Percentiles rank a stretch among this genome's conserved stretches.
Conservation (phyloP, 2,888 invertebrate genomes). For the Cloeon dipterum region DNA sequence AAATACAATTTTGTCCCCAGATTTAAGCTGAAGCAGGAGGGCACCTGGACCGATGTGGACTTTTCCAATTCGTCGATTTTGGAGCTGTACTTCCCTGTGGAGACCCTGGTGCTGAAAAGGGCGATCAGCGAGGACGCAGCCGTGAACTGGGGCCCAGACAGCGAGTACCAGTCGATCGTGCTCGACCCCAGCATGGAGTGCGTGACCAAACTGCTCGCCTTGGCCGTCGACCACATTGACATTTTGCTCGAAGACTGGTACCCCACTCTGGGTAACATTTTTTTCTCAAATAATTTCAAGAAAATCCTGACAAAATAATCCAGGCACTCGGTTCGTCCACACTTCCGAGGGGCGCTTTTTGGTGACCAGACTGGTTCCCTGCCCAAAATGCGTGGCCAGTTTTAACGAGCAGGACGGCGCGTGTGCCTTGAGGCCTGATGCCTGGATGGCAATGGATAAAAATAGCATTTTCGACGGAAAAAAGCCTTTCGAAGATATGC, state of each 20-base stretch:
- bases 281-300: too few relatives aligned
- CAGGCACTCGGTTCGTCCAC: slow-evolving; percentile 89
- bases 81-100: slow-evolving; percentile 64
- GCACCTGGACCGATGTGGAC: slow-evolving; percentile 66
- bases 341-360: slow-evolving; percentile 89
- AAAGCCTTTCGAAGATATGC: neutral
- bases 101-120: slow-evolving; percentile 30
- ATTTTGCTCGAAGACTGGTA: slow-evolving; percentile 96
- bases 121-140: slow-evolving; percentile 12
- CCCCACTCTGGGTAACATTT: slow-evolving; percentile 44
- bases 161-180: slow-evolving; percentile 38
- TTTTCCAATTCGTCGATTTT: slow-evolving; percentile 56
- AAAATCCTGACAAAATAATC: neutral
- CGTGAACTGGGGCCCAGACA: slow-evolving; percentile 15
- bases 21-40: slow-evolving; percentile 58
- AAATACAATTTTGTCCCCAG: slow-evolving; percentile 7
- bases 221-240: slow-evolving; percentile 89
- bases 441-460: neutral
- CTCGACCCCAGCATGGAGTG: slow-evolving; percentile 60
- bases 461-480: neutral
- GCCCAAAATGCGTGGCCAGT: slow-evolving; percentile 59
- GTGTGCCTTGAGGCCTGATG: slow-evolving; percentile 6
- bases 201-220: slow-evolving; percentile 57
- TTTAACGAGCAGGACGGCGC: slow-evolving; percentile 16
- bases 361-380: slow-evolving; percentile 81